Evolutionary conservation across 2,113 vertebrate species (phyloP).

Genomic region (Echinops telfairi): DNA sequence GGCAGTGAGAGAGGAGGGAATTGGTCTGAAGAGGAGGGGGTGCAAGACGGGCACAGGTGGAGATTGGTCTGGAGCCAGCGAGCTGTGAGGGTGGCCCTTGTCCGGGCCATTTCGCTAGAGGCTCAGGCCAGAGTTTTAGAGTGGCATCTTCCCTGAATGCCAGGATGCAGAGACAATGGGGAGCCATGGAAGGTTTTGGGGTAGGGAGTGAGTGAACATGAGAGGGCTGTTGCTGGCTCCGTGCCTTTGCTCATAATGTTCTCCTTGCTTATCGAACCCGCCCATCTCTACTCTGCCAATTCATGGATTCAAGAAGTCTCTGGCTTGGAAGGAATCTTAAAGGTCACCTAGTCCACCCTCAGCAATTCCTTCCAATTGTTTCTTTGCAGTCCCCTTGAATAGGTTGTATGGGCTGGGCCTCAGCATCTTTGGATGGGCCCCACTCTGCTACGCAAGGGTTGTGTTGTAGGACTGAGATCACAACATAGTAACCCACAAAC

Average conservation of each 20-base stretch:
- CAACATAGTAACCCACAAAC: background rate
- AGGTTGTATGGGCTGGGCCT: background rate
- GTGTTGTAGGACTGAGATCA: background rate
- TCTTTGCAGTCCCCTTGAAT: background rate
- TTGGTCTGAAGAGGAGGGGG: background rate
- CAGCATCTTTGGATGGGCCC: accelerated
- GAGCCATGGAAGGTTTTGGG: background rate
- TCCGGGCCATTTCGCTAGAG: accelerated
- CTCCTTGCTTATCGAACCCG: background rate
- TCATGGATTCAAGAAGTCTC: background rate
- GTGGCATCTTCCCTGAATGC: background rate
- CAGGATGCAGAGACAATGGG: background rate
- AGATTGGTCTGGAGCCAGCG: background rate
- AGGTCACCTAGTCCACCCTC: background rate
- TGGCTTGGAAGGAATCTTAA: background rate
- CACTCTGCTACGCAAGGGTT: background rate
- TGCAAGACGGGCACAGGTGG: background rate
- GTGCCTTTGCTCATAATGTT: background rate
- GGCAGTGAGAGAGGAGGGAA: background rate
- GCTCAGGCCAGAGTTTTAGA: background rate
- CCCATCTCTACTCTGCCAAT: background rate
- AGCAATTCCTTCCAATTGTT: background rate
- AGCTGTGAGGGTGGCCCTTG: background rate
- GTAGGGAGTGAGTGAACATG: background rate
- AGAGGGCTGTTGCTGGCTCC: background rate